phyloP scores from a whole-genome alignment of 2,797 vertebrate species.

The Ceryle rudis region DNA sequence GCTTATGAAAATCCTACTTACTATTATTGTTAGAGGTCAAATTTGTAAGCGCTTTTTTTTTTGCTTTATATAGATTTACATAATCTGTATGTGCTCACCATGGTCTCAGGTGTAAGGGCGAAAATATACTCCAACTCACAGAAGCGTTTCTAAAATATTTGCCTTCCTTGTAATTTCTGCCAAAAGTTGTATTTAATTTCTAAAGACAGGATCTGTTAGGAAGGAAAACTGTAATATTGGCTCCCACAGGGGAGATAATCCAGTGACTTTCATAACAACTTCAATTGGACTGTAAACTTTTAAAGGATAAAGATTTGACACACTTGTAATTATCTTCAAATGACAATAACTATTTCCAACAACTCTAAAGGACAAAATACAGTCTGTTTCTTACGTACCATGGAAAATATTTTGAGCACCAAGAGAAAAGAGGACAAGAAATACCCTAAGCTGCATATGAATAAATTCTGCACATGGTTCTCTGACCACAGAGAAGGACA shows the following conservation, averaged over 20 bases:
- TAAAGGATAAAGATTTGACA: conserved; percentile 12
- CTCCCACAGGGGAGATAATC: not conserved
- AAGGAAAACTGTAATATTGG: not conserved
- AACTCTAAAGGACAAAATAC: not conserved
- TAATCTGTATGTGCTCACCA: not conserved
- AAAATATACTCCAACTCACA: not conserved
- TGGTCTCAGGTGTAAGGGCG: not conserved
- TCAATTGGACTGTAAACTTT: not conserved
- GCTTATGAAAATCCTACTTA: not conserved
- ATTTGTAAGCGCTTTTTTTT: not conserved
- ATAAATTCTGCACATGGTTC: not conserved
- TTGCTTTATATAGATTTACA: not conserved
- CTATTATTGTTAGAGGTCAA: not conserved
- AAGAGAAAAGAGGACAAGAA: not conserved
- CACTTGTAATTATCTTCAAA: not conserved
- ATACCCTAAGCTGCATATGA: not conserved
- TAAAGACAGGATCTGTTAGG: not conserved
- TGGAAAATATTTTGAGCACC: not conserved
- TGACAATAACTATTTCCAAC: not conserved
- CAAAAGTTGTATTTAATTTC: not conserved
- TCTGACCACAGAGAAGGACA: not conserved
- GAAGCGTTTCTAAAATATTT: not conserved
- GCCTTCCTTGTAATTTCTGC: not conserved
- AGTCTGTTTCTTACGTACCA: not conserved
- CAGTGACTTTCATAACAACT: not conserved